Base-by-base conservation (phyloP, 53 echinoderm and acorn worm genomes). In the Zoroaster sp. region DNA sequence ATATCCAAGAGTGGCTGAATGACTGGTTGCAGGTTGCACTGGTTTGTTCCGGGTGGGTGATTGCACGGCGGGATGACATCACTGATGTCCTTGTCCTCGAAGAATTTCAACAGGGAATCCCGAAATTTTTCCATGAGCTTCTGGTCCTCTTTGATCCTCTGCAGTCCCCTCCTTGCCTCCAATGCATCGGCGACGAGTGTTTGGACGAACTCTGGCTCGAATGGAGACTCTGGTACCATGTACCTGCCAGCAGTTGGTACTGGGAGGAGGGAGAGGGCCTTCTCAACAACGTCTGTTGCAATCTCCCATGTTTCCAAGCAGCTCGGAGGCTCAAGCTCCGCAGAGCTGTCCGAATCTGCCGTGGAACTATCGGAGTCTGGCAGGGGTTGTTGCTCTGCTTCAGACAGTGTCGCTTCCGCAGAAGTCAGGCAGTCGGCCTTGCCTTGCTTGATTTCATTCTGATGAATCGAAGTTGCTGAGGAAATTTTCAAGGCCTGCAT, bases 141-240 rank as follows among this genome's bases (percentile, higher is more conserved):
- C 28, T 46, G 71, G 47, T 71, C 71, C 85, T 71, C 70, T 33
- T 66, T 69, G 45, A 85, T 70, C n/a, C 25, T 40, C 49, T 69
- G 35, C 51, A 85, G 70, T 37, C 85, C 85, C 85, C 71, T 44
- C 85, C 49, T 85, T 28, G 85, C 85, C 25, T 85, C 85, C 46
- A 85, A 70, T 33, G 85, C 85, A 37, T 85, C 66, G 0, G 70
- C 44, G 49, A 85, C 85, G 12, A 85, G 85, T 35, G 47, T 28
- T 49, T 85, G 69, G 69, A 85, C 85, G n/a, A 69, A 37, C 85
- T 85, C 85, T 0, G 85, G 85, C 71, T 85, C 70, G 70, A 85
- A 85, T 35, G 85, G 85, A n/a, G 69, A 23, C 45, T 71, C 85
- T 13, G 85, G 70, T 69, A 46, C 70, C 7, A 46, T 21, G 33